These are phyloP conservation scores for Euwallacea similis DNA, from an alignment of 1,140 invertebrate genomes.

Conservation along the genomic window DNA sequence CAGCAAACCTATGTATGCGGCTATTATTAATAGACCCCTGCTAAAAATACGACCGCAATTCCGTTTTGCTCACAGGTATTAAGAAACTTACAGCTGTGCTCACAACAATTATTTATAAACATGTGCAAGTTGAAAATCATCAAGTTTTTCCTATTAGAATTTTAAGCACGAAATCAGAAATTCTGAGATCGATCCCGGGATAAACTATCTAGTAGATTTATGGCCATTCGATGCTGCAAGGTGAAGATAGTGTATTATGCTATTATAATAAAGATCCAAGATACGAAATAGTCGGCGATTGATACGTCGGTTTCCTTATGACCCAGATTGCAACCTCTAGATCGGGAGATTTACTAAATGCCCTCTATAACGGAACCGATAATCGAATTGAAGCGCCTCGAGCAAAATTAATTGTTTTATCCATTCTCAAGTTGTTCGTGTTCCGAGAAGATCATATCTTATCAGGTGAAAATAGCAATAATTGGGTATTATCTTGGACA, in stretches of 20 bases:
- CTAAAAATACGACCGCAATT: conserved; percentile 16
- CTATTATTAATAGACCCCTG: conserved; percentile 16
- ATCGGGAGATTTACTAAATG: background rate
- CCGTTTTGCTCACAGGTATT: background rate
- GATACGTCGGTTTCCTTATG: background rate
- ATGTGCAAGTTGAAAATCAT: background rate
- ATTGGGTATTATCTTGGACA: too few species aligned
- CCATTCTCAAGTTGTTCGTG: too few species aligned
- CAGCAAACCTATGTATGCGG: conserved; percentile 1
- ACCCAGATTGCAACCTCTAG: conserved; percentile 1
- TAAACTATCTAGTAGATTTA: conserved; percentile 21
- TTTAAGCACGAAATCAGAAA: background rate
- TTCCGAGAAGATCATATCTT: too few species aligned
- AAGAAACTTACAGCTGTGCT: background rate
- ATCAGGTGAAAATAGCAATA: too few species aligned
- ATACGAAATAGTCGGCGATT: conserved; percentile 10
- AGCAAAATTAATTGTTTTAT: conserved; percentile 1
- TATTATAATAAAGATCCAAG: conserved; percentile 24
- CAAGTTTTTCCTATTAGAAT: background rate
- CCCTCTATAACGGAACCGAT: background rate
- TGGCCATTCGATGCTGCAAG: conserved; percentile 12
- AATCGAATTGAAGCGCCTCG: background rate
- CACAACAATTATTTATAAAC: background rate
- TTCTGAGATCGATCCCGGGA: conserved; percentile 8
- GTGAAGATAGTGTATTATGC: conserved; percentile 22